phyloP scores from a whole-genome alignment of 2,797 vertebrate species.

The Cuculus canorus region DNA sequence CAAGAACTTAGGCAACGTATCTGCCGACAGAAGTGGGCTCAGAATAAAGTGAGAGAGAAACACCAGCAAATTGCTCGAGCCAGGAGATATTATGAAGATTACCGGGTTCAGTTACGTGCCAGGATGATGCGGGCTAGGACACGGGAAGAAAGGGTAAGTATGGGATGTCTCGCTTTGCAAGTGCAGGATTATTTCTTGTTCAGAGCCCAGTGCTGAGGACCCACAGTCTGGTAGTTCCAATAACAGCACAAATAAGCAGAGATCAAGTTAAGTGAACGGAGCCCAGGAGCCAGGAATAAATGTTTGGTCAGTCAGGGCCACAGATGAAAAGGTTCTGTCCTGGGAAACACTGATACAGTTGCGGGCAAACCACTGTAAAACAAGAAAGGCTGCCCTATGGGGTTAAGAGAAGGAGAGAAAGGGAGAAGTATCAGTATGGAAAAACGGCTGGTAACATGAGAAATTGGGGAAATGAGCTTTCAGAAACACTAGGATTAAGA shows the following conservation, averaged over 20 bases:
- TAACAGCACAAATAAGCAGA: not conserved
- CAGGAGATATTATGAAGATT: constrained; percentile 89
- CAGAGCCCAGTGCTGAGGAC: not conserved
- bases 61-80: constrained; percentile 87
- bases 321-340: not conserved
- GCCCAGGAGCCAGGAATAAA: not conserved
- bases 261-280: not conserved
- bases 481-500: constrained; percentile 29
- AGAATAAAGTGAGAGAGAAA: constrained; percentile 86
- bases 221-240: not conserved
- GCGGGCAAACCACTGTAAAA: not conserved
- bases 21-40: constrained; percentile 83
- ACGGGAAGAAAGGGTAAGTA: constrained; percentile 88
- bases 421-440: not conserved
- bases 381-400: not conserved
- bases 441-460: constrained; percentile 13
- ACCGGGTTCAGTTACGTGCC: constrained; percentile 87
- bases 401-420: not conserved
- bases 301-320: not conserved
- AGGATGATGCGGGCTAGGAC: constrained; percentile 89
- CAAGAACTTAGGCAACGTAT: constrained; percentile 87
- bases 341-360: not conserved
- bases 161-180: not conserved
- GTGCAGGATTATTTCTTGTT: not conserved
- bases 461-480: constrained; percentile 26